Conservation (phyloP, 2,888 invertebrate species). For the Trissonchulus sp. region DNA sequence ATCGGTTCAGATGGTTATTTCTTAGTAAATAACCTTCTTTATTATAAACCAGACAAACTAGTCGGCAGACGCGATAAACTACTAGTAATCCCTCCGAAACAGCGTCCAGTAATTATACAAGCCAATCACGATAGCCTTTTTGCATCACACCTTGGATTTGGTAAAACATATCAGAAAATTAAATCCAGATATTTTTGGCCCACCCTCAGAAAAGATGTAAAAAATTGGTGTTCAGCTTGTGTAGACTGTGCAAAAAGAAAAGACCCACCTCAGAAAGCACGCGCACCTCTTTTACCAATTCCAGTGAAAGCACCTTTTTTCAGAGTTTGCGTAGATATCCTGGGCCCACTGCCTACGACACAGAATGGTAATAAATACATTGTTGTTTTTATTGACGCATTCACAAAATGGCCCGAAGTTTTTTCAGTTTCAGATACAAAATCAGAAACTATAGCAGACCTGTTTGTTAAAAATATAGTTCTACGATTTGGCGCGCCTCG, state of each 20-base stretch:
- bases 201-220: background rate
- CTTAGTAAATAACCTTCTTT: too few species aligned
- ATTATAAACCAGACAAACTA: too few species aligned
- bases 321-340: conserved; percentile 12
- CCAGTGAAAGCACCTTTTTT: background rate
- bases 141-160: background rate
- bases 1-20: too few species aligned
- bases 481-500: background rate
- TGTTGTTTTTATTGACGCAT: background rate
- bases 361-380: background rate
- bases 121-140: background rate
- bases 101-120: background rate
- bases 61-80: too few species aligned
- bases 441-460: background rate
- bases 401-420: background rate
- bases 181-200: conserved; percentile 3
- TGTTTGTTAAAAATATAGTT: background rate
- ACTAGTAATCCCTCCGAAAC: background rate
- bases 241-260: background rate
- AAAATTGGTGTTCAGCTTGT: background rate
- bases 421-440: background rate
- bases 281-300: background rate
- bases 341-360: background rate
- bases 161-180: background rate
- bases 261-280: background rate